Evolutionary conservation across 2,797 vertebrate genomes (phyloP), one percentile per base, ranked within the genome.

Genomic region (Coreius guichenoti): DNA sequence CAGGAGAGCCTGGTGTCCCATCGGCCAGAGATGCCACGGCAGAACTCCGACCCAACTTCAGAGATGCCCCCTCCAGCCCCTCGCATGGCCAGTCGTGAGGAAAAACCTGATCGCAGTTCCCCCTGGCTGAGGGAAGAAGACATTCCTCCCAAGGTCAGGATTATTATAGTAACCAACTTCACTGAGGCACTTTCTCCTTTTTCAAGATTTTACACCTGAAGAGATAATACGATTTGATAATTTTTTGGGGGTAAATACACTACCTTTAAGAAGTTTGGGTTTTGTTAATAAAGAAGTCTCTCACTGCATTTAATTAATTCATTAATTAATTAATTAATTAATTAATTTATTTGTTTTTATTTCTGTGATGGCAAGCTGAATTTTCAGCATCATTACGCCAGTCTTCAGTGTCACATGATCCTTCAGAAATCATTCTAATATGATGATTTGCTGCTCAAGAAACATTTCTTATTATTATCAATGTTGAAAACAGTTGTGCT

Each of bases 21-120:
- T 65, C 96, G 97, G 74, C 95, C 95, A 1, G 97, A 98, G 92
- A 98, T 99, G 95, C 97, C 97, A 21, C 96, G 97, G 75, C 98
- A 99, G 94, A 99, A 99, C 95, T 98, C 98, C 0, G 98, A 99
- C 92, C 98, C 98, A 91, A 98, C 97, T 63, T 98, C 97, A 23
- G 97, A 99, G 93, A 97, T 96, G 83, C 97, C 96, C 23, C 95
- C 96, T 90, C 94, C 96, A 80, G 95, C 96, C 81, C 90, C 95
- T 91, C 93, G 95, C 89, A 33, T 93, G 93, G 78, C 87, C 17
- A 88, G 87, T 77, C 92, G 93, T 47, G 95, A 96, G 31, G 97
- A 98, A 87, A 96, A 97, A 90, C 97, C 97, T 86, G 94, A 97
- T 89, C 94, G 96, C 90, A 96, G 95, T 92, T 95, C 96, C 90